A percentile compares a stretch with the other conserved stretches of the same genome.
These are phyloP conservation scores for Cantharis nigra DNA, from an alignment of 2,888 invertebrate species.

Conservation along the genomic window DNA sequence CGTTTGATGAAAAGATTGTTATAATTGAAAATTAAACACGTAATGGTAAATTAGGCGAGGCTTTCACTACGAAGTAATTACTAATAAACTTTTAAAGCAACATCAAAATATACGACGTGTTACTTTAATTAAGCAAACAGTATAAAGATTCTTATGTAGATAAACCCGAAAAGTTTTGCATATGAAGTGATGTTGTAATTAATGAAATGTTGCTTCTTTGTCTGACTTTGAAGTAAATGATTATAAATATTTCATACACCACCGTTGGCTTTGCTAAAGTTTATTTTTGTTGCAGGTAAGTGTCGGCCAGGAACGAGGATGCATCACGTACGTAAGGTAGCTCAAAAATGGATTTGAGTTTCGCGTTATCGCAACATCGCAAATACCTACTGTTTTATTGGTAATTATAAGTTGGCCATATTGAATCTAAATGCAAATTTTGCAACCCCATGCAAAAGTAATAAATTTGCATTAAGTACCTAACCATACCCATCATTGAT, in stretches of 20 bases:
- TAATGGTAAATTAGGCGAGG: neutral
- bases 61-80: neutral
- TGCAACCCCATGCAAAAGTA: slow-evolving; percentile 2
- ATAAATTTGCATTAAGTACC: slow-evolving; percentile 5
- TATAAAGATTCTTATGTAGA: neutral
- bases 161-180: neutral
- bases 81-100: neutral
- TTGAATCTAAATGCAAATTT: slow-evolving; percentile 2
- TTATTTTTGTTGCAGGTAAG: neutral
- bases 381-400: neutral
- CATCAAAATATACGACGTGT: neutral
- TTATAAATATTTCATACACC: neutral
- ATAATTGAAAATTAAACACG: neutral
- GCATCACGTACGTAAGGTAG: too few relatives aligned
- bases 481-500: slow-evolving; percentile 3
- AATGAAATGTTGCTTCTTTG: neutral
- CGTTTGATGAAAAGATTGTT: neutral
- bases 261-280: neutral
- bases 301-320: neutral
- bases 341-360: neutral
- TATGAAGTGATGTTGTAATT: neutral
- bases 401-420: slow-evolving; percentile 4
- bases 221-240: neutral
- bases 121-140: neutral
- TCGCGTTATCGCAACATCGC: neutral